A percentile compares a stretch with the other conserved stretches of the same genome.
Evolutionary conservation across 1,140 invertebrate species (phyloP).

Genomic region (Phenacoccus solenopsis): DNA sequence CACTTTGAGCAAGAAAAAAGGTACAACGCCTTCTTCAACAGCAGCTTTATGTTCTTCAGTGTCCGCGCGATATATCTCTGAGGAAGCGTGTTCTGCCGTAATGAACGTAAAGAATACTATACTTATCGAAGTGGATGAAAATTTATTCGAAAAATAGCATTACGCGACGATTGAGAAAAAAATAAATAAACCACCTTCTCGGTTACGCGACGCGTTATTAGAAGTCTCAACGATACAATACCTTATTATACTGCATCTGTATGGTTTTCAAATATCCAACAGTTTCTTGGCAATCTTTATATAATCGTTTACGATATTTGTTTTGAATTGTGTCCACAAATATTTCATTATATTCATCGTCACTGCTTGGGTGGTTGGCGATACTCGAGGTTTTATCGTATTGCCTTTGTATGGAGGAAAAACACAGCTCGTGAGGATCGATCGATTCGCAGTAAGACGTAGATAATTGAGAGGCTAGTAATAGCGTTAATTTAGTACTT

Average conservation of each 20-base stretch:
- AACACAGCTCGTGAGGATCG: neutral
- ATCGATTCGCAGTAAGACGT: neutral
- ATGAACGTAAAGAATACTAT: neutral
- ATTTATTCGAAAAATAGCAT: too few relatives aligned
- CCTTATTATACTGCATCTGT: conserved; percentile 7
- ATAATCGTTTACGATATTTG: neutral
- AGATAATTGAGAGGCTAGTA: neutral
- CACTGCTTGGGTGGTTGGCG: neutral
- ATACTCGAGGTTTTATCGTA: neutral
- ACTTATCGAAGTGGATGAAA: too few relatives aligned
- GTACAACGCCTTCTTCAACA: too few relatives aligned
- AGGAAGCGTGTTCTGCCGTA: neutral
- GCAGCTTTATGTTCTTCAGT: too few relatives aligned
- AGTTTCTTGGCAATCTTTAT: conserved; percentile 1
- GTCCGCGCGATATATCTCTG: too few relatives aligned
- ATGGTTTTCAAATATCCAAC: neutral
- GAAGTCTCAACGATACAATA: neutral
- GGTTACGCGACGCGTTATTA: too few relatives aligned
- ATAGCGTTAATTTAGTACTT: neutral
- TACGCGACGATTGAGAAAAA: too few relatives aligned
- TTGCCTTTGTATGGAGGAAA: neutral
- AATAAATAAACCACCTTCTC: too few relatives aligned
- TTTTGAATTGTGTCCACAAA: conserved; percentile 13
- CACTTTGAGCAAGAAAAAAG: too few relatives aligned
- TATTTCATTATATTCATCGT: conserved; percentile 6